Base-by-base conservation (phyloP, 1,140 invertebrate species). In the Andrena cerasifolii region DNA sequence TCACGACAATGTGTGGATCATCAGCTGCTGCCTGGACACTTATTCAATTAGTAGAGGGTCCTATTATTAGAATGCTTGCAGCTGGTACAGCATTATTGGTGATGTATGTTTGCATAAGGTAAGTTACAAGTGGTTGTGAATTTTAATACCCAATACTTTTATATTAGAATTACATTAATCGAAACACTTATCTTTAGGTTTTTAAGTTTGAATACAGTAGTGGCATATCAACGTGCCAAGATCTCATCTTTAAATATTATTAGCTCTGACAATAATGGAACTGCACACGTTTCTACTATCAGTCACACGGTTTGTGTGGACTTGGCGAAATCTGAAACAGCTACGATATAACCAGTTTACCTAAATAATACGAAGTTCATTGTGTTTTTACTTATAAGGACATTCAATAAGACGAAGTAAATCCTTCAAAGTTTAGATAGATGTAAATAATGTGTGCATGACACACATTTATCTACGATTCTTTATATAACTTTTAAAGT, bases 241-340 rank as follows among this genome's bases (percentile, higher is more conserved):
- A 96, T 98, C 16, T 97, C 96, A 10, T 96, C 96, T 0, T 94
- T 98, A n/a, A 96, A 95, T 84, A 98, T 98, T 83, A 93, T 97
- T 24, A 88, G 67, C 66, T 80, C 72, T 33, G 81, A 89, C 5
- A 90, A 79, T 83, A 68, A 54, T 33, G 75, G 71, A 40, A 51
- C 63, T 31, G 71, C 86, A 28, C 93, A 94, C 62, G 93, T 94
- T 21, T 89, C 92, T 16, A 94, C 94, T 33, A 94, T 94, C 53
- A 94, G 94, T 87, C 93, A 92, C 40, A 91, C 90, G 12, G 87
- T 94, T 33, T 93, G 93, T 43, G 92, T 93, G 18, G 93, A 93
- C 66, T 75, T 93, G 63, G 85, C 91, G 72, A 93, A 90, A 75
- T 87, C 83, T 33, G 80, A 86, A 40, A 66, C 72, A 63, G 74